A percentile compares a stretch with the other conserved stretches of the same genome.
Conservation (phyloP, 1,140 invertebrate species). For the Leptopilina boulardi region DNA sequence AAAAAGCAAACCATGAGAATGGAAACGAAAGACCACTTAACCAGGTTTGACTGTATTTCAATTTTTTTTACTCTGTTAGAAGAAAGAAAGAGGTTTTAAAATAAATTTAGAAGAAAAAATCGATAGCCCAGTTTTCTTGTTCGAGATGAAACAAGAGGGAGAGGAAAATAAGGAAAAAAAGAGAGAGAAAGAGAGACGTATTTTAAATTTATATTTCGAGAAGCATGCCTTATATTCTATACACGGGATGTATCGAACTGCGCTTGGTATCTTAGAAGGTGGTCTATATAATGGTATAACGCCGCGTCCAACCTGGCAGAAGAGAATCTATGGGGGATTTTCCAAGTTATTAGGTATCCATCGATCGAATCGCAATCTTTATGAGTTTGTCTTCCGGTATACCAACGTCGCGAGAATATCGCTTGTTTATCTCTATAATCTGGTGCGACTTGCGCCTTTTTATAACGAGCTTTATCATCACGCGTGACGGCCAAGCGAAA, state of each 20-base stretch:
- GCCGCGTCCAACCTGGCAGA: not conserved
- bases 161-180: not conserved
- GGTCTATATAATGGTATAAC: not conserved
- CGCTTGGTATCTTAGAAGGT: not conserved
- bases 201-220: not conserved
- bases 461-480: constrained; percentile 33
- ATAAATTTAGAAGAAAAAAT: not conserved
- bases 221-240: not conserved
- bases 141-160: not conserved
- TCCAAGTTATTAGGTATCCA: constrained; percentile 29
- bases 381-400: constrained; percentile 27
- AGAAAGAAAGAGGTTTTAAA: too few species aligned
- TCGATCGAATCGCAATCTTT: constrained; percentile 31
- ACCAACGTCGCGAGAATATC: constrained; percentile 1
- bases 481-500: constrained; percentile 3
- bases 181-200: not conserved
- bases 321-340: constrained; percentile 7
- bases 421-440: constrained; percentile 32
- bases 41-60: too few species aligned
- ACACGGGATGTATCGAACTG: not conserved
- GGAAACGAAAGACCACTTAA: too few species aligned
- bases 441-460: constrained; percentile 4
- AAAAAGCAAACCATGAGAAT: too few species aligned
- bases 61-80: too few species aligned
- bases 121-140: not conserved